Conservation (phyloP, 2,888 invertebrate species). For the Teleiodes luculella region DNA sequence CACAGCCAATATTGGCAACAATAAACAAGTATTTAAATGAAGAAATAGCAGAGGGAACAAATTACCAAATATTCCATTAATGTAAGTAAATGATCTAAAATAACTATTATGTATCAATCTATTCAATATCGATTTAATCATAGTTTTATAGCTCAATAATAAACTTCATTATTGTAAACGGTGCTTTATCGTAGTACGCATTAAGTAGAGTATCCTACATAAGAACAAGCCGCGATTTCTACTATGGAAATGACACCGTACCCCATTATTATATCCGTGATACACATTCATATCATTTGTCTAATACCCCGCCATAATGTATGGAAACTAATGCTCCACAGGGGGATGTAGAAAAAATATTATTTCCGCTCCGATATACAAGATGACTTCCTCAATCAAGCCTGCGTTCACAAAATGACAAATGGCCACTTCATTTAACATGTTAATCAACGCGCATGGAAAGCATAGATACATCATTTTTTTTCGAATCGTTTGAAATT, state of each 20-base stretch:
- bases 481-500: conserved; percentile 50
- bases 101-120: too few species aligned
- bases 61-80: too few species aligned
- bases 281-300: conserved; percentile 16
- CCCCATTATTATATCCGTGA: conserved; percentile 17
- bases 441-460: conserved; percentile 74
- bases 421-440: conserved; percentile 66
- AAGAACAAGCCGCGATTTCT: conserved; percentile 21
- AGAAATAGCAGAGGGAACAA: too few species aligned
- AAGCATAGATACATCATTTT: conserved; percentile 56
- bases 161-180: background rate
- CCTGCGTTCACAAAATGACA: conserved; percentile 55
- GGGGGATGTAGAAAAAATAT: conserved; percentile 63
- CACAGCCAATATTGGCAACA: too few species aligned
- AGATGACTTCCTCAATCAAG: conserved; percentile 78
- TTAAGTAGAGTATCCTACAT: background rate
- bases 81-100: too few species aligned
- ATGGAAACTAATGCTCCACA: conserved; percentile 55
- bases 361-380: conserved; percentile 68
- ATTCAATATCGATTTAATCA: too few species aligned
- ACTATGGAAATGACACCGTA: conserved; percentile 13
- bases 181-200: background rate
- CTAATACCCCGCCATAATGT: conserved; percentile 39
- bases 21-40: too few species aligned
- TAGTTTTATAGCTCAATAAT: too few species aligned